Conservation (phyloP, 1,140 invertebrate species). For the Ylistrum balloti region DNA sequence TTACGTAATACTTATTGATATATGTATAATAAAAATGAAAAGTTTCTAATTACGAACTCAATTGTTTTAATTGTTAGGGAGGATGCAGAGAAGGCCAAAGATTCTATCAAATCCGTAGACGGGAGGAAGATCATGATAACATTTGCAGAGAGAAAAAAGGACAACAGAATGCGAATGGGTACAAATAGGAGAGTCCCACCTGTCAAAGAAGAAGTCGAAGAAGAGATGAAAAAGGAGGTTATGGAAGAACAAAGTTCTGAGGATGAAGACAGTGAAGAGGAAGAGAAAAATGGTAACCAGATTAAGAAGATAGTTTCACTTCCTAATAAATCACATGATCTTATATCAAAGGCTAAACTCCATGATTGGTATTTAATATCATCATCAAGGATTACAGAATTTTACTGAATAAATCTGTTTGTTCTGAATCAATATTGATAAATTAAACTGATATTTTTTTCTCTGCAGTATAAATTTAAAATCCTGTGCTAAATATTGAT, state of each 20-base stretch:
- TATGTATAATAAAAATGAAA: too few relatives aligned
- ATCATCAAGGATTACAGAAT: too few relatives aligned
- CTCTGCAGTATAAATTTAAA: too few relatives aligned
- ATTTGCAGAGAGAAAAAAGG: conserved; percentile 71
- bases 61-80: conserved; percentile 61
- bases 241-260: conserved; percentile 18
- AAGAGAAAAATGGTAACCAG: neutral
- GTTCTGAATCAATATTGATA: too few relatives aligned
- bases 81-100: conserved; percentile 72
- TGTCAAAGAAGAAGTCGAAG: conserved; percentile 41
- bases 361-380: too few relatives aligned
- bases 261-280: conserved; percentile 41
- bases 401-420: too few relatives aligned
- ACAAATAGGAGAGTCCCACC: neutral
- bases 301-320: neutral
- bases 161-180: conserved; percentile 51
- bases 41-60: too few relatives aligned
- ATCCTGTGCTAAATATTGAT: too few relatives aligned
- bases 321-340: too few relatives aligned
- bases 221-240: conserved; percentile 37
- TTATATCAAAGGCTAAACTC: too few relatives aligned
- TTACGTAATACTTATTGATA: too few relatives aligned
- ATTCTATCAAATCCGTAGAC: conserved; percentile 60
- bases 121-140: conserved; percentile 65
- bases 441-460: too few relatives aligned